These are phyloP conservation scores for Chydorus sphaericus DNA, from an alignment of 2,888 invertebrate genomes.

Conservation along the genomic window DNA sequence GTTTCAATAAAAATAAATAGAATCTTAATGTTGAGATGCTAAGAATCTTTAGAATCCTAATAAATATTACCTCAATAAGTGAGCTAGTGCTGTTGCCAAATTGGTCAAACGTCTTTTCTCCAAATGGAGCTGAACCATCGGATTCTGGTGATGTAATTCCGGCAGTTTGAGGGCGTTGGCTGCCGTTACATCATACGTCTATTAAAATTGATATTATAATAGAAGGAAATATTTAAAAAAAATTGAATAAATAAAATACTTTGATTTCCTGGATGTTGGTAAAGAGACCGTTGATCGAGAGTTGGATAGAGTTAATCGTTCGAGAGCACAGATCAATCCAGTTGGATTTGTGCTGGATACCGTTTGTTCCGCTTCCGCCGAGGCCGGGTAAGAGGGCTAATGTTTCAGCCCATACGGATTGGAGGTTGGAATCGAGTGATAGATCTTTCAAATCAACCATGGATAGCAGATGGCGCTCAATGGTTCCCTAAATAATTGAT, in stretches of 20 bases:
- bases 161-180: not conserved
- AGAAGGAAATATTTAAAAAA: not conserved
- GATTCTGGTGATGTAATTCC: not conserved
- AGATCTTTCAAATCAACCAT: not conserved
- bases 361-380: constrained; percentile 11
- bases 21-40: no score
- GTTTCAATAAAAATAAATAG: no score
- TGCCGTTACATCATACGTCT: not conserved
- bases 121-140: not conserved
- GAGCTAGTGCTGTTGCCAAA: not conserved
- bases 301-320: not conserved
- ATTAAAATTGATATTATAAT: not conserved
- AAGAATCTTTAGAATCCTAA: no score
- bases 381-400: constrained; percentile 6
- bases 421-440: not conserved
- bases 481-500: not conserved
- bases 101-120: not conserved
- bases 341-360: constrained; percentile 2
- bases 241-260: no score
- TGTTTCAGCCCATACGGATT: not conserved
- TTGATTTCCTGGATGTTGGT: not conserved
- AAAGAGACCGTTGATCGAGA: not conserved
- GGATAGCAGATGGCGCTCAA: constrained; percentile 1
- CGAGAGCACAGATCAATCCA: constrained; percentile 3
- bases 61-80: not conserved